phyloP scores from a whole-genome alignment of 2,888 invertebrate species.

The Geophilus truncorum region DNA sequence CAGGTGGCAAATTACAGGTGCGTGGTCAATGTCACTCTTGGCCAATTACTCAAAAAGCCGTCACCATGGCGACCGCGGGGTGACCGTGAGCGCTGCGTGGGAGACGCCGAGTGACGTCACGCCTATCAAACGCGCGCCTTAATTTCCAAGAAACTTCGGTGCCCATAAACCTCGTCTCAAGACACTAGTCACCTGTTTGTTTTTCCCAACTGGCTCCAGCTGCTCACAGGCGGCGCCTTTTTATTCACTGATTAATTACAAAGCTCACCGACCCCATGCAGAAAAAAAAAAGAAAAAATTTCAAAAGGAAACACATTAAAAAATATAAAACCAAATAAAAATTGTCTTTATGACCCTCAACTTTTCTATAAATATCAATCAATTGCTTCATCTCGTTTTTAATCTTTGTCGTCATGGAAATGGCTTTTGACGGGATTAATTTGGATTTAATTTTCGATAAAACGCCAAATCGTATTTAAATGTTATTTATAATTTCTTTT shows the following conservation, averaged over 20 bases:
- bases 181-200: slow-evolving; percentile 27
- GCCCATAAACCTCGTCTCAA: slow-evolving; percentile 27
- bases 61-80: slow-evolving; percentile 10
- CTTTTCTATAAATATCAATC: not conserved
- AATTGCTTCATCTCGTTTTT: not conserved
- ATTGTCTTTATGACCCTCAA: not conserved
- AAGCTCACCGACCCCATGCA: slow-evolving; percentile 15
- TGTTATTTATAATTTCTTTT: not conserved
- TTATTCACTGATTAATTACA: slow-evolving; percentile 27
- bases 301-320: not conserved
- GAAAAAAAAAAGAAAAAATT: not conserved
- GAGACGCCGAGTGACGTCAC: slow-evolving; percentile 25
- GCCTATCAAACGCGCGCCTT: slow-evolving; percentile 27
- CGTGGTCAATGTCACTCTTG: slow-evolving; percentile 27
- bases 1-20: slow-evolving; percentile 27
- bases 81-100: slow-evolving; percentile 13
- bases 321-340: not conserved
- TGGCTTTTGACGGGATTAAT: not conserved
- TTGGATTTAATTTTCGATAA: not conserved
- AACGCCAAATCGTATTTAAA: not conserved
- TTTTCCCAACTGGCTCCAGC: slow-evolving; percentile 27
- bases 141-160: slow-evolving; percentile 25
- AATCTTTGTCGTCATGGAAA: not conserved
- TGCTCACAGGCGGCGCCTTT: slow-evolving; percentile 27
- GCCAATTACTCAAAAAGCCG: slow-evolving; percentile 27